phyloP scores from a whole-genome alignment of 2,113 vertebrate species.

The Mormyrus lacerda region DNA sequence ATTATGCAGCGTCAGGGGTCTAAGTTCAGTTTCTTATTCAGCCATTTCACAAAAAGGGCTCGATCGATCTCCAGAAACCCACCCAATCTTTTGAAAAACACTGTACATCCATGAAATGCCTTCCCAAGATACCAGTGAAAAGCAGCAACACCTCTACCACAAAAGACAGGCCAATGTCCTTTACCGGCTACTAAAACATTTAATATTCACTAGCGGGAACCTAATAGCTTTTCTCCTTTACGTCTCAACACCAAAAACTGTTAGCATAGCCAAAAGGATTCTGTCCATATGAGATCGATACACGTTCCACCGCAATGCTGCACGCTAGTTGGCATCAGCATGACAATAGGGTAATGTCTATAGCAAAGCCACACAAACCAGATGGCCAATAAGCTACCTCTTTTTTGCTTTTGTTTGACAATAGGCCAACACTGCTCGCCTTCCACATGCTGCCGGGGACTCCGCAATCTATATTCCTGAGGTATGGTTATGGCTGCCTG shows the following conservation, averaged over 20 bases:
- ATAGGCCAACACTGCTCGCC: conserved; percentile 19
- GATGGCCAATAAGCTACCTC: conserved; percentile 31
- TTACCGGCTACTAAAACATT: background rate
- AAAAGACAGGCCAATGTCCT: background rate
- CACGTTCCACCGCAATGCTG: background rate
- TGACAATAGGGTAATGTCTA: conserved; percentile 11
- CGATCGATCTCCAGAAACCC: background rate
- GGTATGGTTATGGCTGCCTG: background rate
- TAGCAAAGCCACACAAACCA: conserved; percentile 23
- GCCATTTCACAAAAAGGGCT: background rate
- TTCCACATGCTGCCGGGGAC: conserved; percentile 36
- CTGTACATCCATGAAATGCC: background rate
- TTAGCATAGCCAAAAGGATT: background rate
- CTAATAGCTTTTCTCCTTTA: background rate
- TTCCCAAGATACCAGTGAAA: background rate
- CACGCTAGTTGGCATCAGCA: background rate
- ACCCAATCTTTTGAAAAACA: background rate
- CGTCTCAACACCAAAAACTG: background rate
- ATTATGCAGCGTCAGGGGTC: background rate
- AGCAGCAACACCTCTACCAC: background rate
- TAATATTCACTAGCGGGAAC: background rate
- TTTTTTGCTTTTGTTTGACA: conserved; percentile 22
- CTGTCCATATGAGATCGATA: background rate
- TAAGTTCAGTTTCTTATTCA: background rate
- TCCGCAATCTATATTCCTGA: background rate